Evolutionary conservation across 2,797 vertebrate genomes (phyloP), one percentile per base, ranked within the genome.

Genomic region (Lophotriccus pileatus): DNA sequence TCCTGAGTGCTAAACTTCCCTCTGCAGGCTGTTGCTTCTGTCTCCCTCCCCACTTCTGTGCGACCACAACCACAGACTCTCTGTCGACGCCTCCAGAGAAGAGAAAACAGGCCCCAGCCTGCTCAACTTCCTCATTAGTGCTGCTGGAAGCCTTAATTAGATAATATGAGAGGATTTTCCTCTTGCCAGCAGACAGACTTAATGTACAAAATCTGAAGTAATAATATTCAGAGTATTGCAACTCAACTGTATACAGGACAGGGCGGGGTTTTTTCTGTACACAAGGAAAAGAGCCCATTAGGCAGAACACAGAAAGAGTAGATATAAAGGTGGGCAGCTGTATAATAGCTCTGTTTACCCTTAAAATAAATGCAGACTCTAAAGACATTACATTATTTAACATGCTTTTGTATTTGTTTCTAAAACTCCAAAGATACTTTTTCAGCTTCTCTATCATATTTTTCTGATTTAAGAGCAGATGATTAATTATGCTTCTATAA

Each of bases 151-250:
- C 89, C 92, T 39, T 96, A 97, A 98, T 97, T 97, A 97, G 67
- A 97, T 91, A 97, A 96, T 84, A 88, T 37, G 68, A 97, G 95
- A 97, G 86, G 67, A 78, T 95, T 97, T 89, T 97, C 91, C 92
- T 95, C 83, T 96, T 95, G 96, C 97, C 95, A 97, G 95, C 90
- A 97, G 92, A 96, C 95, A 97, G 87, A 88, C 74, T 96, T 95
- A 95, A 94, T 89, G 69, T 68, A 87, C 79, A 91, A 96, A 96
- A 95, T 84, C 93, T 92, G 89, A 95, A 95, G 77, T 93, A 96
- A 94, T 96, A 93, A 95, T 96, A 94, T 91, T 79, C 93, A 95
- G 94, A 59, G 60, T 87, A 87, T 81, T 96, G 84, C 77, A 96
- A 82, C 94, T 96, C 94, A 93, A 66, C 72, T 69, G 55, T 97